Evolutionary conservation across 2,888 invertebrate species (phyloP).

Genomic region (Nezara viridula): DNA sequence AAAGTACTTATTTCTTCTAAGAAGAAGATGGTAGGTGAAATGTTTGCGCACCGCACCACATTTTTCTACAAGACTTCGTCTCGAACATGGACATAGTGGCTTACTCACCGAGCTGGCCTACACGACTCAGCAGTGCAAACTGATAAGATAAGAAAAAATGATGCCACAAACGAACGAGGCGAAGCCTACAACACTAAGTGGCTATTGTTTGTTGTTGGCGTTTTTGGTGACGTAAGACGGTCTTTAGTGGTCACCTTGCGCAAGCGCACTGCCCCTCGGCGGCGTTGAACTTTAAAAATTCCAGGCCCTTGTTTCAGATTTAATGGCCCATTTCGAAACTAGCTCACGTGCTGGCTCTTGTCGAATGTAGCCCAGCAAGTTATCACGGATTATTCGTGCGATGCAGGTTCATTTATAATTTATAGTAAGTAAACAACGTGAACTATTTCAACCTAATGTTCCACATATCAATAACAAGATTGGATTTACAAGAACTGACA

Average conservation of each 20-base stretch:
- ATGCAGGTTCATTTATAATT: background rate
- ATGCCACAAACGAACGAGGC: background rate
- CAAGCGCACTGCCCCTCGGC: constrained; percentile 9
- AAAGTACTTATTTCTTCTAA: no score
- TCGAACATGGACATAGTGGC: no score
- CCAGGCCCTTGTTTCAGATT: constrained; percentile 6
- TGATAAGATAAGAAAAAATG: background rate
- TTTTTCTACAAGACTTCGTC: no score
- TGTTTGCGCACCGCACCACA: no score
- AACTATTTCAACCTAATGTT: no score
- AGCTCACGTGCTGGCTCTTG: background rate
- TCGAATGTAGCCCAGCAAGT: background rate
- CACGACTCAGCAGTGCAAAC: background rate
- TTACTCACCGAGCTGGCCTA: no score
- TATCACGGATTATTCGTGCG: background rate
- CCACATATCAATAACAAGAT: no score
- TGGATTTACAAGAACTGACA: no score
- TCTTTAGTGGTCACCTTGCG: constrained; percentile 12
- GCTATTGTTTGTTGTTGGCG: constrained; percentile 1
- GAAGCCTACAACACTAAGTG: constrained; percentile 6
- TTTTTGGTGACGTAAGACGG: background rate
- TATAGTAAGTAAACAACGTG: background rate
- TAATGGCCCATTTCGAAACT: background rate
- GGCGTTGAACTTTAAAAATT: background rate
- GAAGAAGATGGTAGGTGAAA: no score